Base-by-base conservation (phyloP, 2,797 vertebrate species). In the Huso huso region DNA sequence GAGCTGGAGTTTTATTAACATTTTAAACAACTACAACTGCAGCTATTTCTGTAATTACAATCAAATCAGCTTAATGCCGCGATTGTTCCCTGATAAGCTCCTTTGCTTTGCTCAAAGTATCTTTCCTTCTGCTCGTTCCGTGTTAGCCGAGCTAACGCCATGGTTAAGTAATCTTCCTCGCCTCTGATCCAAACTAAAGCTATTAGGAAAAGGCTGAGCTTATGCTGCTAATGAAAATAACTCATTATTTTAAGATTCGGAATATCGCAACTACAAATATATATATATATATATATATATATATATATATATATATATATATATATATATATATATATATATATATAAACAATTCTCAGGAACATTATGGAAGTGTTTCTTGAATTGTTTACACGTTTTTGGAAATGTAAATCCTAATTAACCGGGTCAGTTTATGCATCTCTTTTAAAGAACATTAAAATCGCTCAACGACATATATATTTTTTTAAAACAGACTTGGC, bases 1-100 rank as follows among this genome's bases (percentile, higher is more conserved):
- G 74, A 73, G 65, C 74, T 77, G 48, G 75, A 82, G 77, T 86
- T 85, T 81, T 79, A 85, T 88, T 82, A 86, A 80, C 76, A 81
- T 81, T 78, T 81, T 70, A 55, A 78, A 78, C 79, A 82, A 70
- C 79, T 78, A 69, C 75, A 74, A 72, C 68, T 74, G 72, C 83
- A 83, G 81, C 82, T 74, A n/a, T 62, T 55, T 51, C 79, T 85
- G 88, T 90, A 89, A 90, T 94, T 89, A 86, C 84, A 82, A 75
- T 77, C 70, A 86, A 90, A 91, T 87, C 86, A 68, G 81, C 77
- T 88, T 83, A 74, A 68, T 73, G 77, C 81, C 80, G 81, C 72
- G 83, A 87, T 87, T 87, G 79, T 71, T 86, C 78, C 75, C 63
- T 59, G 75, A 53, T 92, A 90, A 93, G 86, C 87, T 81, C 80